These are phyloP conservation scores for Dryobota labecula DNA, from an alignment of 2,888 invertebrate species.

Conservation along the genomic window DNA sequence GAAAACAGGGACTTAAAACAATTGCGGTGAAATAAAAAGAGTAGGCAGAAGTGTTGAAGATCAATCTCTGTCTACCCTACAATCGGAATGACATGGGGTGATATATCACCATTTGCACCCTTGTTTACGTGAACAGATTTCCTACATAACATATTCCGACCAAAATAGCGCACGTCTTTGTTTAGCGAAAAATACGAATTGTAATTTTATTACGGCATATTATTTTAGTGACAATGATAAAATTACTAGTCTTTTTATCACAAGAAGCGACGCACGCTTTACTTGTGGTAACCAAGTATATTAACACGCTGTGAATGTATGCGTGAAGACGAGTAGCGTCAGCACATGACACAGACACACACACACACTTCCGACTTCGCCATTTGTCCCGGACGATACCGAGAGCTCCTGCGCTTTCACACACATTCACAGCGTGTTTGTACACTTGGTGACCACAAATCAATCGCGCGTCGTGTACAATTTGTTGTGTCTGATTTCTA, in stretches of 20 bases:
- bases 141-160: slow-evolving; percentile 31
- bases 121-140: slow-evolving; percentile 45
- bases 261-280: no score
- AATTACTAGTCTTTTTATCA: no score
- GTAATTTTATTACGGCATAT: slow-evolving; percentile 22
- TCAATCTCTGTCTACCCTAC: slow-evolving; percentile 41
- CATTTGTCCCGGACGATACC: no score
- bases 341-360: no score
- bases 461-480: no score
- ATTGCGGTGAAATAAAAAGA: slow-evolving; percentile 1
- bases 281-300: no score
- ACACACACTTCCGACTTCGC: no score
- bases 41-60: slow-evolving; percentile 17
- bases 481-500: slow-evolving; percentile 10
- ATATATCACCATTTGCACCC: slow-evolving; percentile 50
- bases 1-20: not conserved
- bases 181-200: slow-evolving; percentile 17
- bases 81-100: slow-evolving; percentile 34
- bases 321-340: no score
- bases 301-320: no score
- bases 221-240: slow-evolving; percentile 16
- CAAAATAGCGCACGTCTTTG: slow-evolving; percentile 32
- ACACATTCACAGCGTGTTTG: no score
- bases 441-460: no score
- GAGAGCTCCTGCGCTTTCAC: no score